Conservation (phyloP, 2,888 invertebrate species). For the Drosophila birchii region DNA sequence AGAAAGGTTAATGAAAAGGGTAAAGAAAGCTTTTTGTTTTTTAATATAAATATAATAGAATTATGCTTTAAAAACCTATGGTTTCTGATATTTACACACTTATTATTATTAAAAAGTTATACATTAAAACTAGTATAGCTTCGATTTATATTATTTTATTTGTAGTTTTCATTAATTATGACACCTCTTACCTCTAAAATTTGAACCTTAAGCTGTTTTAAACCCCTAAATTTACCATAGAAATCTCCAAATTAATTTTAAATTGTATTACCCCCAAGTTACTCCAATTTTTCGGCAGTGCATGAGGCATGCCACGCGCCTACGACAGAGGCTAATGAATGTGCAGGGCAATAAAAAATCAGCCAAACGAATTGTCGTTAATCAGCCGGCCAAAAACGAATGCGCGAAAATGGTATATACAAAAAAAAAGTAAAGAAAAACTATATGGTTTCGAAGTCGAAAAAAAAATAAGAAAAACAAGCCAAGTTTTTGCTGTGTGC, state of each 20-base stretch:
- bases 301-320: constrained; percentile 63
- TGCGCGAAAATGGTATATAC: constrained; percentile 14
- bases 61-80: not conserved
- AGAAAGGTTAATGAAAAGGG: constrained; percentile 64
- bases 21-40: too few species aligned
- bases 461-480: not conserved
- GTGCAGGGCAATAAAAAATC: constrained; percentile 76
- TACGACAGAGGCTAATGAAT: constrained; percentile 76
- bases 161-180: not conserved
- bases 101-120: too few species aligned
- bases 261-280: too few species aligned
- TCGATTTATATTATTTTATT: not conserved
- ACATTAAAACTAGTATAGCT: not conserved
- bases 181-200: not conserved
- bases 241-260: not conserved
- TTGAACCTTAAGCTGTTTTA: fast-evolving
- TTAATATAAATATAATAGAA: too few species aligned
- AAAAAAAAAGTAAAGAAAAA: constrained; percentile 15
- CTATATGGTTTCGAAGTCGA: constrained; percentile 2
- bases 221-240: fast-evolving
- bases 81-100: too few species aligned
- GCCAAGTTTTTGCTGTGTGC: constrained; percentile 3
- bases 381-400: constrained; percentile 60
- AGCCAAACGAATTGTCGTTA: constrained; percentile 81
- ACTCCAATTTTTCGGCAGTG: not conserved